A percentile compares a stretch with the other conserved stretches of the same genome.
Evolutionary conservation across 2,113 vertebrate species (phyloP).

Genomic region (Corynorhinus townsendii): DNA sequence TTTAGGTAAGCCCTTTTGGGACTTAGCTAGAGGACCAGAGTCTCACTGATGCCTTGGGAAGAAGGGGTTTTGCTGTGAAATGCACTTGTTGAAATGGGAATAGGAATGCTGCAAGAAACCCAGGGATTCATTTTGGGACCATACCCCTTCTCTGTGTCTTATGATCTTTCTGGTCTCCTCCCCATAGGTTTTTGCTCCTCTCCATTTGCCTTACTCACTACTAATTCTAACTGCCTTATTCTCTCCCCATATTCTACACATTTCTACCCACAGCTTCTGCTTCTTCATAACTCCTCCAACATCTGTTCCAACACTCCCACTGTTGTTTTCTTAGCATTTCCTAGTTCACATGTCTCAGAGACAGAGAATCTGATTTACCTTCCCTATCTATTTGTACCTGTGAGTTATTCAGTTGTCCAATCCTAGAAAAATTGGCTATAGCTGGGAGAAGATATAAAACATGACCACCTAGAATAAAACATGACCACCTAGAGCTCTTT

Average conservation of each 20-base stretch:
- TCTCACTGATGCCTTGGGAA: conserved; percentile 5
- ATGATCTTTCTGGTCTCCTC: background rate
- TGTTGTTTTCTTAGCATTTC: conserved; percentile 8
- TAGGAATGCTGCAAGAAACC: background rate
- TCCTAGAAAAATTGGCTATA: background rate
- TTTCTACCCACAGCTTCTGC: background rate
- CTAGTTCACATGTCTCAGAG: background rate
- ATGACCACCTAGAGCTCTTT: background rate
- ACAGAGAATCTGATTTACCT: background rate
- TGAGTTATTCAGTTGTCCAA: background rate
- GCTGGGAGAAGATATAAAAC: background rate
- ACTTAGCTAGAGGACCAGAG: background rate
- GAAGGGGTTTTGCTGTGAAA: background rate
- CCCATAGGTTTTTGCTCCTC: background rate
- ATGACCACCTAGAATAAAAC: background rate
- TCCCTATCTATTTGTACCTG: background rate
- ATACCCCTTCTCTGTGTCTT: background rate
- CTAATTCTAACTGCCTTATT: background rate
- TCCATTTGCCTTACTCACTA: background rate
- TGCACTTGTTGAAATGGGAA: background rate
- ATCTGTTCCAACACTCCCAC: background rate
- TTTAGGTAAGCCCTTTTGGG: background rate
- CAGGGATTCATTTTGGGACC: background rate
- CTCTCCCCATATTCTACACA: background rate
- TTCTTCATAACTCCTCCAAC: background rate